These are phyloP conservation scores for Philotrypesis tridentata DNA, from an alignment of 1,140 invertebrate species.

Conservation along the genomic window DNA sequence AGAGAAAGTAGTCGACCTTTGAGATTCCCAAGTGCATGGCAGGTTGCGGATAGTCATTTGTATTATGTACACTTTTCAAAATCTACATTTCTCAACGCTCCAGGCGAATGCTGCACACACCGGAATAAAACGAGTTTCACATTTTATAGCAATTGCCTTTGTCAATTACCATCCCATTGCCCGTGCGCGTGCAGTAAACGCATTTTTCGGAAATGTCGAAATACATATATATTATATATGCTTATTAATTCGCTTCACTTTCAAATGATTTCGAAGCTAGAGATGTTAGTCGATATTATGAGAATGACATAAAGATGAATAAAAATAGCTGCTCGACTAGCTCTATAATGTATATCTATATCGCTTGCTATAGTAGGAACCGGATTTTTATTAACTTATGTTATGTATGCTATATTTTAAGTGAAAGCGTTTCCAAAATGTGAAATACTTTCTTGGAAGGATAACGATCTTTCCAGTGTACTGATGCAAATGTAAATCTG, in stretches of 20 bases:
- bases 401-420: background rate
- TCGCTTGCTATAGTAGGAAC: too few species aligned
- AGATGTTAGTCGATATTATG: background rate
- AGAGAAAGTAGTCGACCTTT: slow-evolving; percentile 39
- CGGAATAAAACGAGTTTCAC: background rate
- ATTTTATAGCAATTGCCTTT: background rate
- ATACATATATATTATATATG: too few species aligned
- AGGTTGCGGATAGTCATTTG: background rate
- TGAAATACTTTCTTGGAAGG: background rate
- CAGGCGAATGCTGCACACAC: background rate
- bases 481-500: too few species aligned
- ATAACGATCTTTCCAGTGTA: background rate
- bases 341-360: too few species aligned
- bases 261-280: background rate
- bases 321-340: background rate
- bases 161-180: background rate
- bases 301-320: background rate
- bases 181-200: background rate
- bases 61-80: background rate
- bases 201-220: too few species aligned
- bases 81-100: background rate
- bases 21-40: slow-evolving; percentile 16
- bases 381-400: slow-evolving; percentile 7
- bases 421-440: slow-evolving; percentile 8
- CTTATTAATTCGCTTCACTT: too few species aligned